Conservation (phyloP, 2,888 invertebrate genomes). For the Apamea crenata region DNA sequence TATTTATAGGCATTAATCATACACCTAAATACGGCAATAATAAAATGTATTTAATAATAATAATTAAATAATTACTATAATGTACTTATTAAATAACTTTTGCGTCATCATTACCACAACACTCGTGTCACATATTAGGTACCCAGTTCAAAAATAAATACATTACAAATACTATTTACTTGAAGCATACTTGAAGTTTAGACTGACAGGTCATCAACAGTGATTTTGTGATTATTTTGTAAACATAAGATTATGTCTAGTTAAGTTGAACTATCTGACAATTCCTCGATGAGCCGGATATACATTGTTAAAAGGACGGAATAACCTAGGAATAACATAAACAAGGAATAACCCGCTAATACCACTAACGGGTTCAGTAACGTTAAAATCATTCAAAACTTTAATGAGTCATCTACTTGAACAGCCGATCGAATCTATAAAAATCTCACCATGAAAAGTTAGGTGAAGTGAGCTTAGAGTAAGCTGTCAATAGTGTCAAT, state of each 20-base stretch:
- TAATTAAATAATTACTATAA: neutral
- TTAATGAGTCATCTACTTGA: neutral
- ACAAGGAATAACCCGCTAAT: too few relatives aligned
- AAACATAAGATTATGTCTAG: neutral
- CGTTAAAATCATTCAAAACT: slow-evolving; percentile 32
- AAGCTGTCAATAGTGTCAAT: too few relatives aligned
- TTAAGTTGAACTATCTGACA: neutral
- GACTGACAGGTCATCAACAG: neutral
- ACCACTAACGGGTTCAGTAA: slow-evolving; percentile 22
- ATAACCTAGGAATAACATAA: slow-evolving; percentile 7
- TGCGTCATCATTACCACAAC: neutral
- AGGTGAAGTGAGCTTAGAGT: too few relatives aligned
- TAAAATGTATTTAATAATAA: neutral
- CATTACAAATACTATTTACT: neutral
- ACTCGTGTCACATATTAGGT: neutral
- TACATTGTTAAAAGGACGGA: slow-evolving; percentile 11
- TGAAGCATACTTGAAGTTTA: neutral
- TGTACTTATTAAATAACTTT: slow-evolving; percentile 1
- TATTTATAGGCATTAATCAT: neutral
- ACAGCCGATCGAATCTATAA: too few relatives aligned
- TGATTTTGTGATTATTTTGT: neutral
- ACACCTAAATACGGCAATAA: neutral
- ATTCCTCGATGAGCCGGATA: slow-evolving; percentile 41
- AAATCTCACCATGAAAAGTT: too few relatives aligned
- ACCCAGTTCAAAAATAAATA: neutral